Conservation (phyloP, 2,113 vertebrate genomes). For the Trogon surrucura region DNA sequence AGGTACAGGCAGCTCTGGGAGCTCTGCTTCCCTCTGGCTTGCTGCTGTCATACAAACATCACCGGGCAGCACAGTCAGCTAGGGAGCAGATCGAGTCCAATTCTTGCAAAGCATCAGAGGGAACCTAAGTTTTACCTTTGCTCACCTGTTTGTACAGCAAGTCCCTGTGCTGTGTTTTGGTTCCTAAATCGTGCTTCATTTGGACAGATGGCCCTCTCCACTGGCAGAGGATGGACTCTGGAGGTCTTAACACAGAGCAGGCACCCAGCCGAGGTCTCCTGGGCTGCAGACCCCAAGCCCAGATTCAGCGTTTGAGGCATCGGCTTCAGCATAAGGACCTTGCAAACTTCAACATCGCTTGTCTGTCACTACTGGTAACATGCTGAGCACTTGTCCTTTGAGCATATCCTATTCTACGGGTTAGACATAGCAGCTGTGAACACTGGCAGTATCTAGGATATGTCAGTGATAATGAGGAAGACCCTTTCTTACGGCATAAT, state of each 20-base stretch:
- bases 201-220: neutral
- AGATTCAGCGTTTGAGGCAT: neutral
- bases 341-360: accelerated
- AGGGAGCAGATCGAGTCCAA: neutral
- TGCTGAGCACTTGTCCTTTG: neutral
- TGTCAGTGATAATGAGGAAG: neutral
- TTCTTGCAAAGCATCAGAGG: neutral
- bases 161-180: neutral
- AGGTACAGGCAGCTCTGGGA: neutral
- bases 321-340: neutral
- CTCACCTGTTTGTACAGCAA: neutral
- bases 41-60: neutral
- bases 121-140: neutral
- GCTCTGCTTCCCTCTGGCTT: neutral
- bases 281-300: neutral
- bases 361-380: neutral
- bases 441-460: neutral
- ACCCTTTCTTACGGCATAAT: neutral
- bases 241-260: neutral
- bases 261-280: neutral
- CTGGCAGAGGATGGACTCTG: neutral
- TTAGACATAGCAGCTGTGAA: neutral
- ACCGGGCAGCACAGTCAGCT: neutral
- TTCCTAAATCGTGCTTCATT: neutral
- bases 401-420: neutral